A percentile compares a stretch with the other conserved stretches of the same genome.
These are phyloP conservation scores for Gouania willdenowi DNA, from an alignment of 2,797 vertebrate species.

Conservation along the genomic window DNA sequence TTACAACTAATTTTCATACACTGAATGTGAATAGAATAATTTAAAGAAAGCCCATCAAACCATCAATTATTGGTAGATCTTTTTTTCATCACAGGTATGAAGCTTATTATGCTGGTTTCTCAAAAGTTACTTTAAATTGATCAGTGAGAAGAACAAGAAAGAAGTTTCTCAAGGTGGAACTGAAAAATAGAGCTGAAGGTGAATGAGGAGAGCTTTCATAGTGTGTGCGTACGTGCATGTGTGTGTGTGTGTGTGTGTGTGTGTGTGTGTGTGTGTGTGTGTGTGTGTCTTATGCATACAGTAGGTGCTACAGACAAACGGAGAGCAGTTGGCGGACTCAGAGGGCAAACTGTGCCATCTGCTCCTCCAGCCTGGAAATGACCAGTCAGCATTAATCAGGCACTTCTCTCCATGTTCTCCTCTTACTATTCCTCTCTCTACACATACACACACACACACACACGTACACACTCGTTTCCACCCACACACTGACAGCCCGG, in stretches of 20 bases:
- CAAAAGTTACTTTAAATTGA: too few relatives aligned
- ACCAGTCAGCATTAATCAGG: slow-evolving; percentile 55
- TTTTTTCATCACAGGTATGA: too few relatives aligned
- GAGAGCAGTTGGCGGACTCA: too few relatives aligned
- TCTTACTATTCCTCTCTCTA: background rate
- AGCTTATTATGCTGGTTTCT: too few relatives aligned
- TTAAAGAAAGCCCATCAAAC: too few relatives aligned
- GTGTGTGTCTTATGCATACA: slow-evolving; percentile 22
- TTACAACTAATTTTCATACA: too few relatives aligned
- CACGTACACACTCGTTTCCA: slow-evolving; percentile 13
- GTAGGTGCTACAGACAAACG: too few relatives aligned
- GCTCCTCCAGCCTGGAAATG: slow-evolving; percentile 41
- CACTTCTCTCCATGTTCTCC: slow-evolving; percentile 5
- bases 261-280: too few relatives aligned
- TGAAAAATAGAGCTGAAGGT: background rate
- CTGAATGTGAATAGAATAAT: too few relatives aligned
- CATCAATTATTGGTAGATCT: too few relatives aligned
- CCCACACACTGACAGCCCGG: slow-evolving; percentile 47
- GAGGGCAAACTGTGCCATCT: slow-evolving; percentile 62
- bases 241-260: background rate
- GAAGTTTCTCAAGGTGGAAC: background rate
- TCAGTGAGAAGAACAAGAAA: background rate
- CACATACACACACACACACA: too few relatives aligned
- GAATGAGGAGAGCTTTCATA: background rate
- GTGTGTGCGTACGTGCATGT: background rate